These are phyloP conservation scores for Paracentrotus lividus DNA, from an alignment of 53 echinoderm and acorn worm genomes.

Conservation along the genomic window DNA sequence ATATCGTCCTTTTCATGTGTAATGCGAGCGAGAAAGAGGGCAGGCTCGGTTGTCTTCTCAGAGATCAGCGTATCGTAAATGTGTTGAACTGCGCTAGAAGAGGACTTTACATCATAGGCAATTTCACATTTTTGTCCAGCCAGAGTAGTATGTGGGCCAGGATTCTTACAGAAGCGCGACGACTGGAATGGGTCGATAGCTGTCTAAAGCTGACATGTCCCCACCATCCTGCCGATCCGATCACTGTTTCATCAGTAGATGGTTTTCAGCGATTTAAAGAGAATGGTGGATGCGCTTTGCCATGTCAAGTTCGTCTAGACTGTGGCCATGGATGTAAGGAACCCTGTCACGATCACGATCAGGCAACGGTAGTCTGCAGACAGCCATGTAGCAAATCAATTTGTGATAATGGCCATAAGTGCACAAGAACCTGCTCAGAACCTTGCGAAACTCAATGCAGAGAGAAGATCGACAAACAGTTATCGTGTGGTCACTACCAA, in stretches of 20 bases:
- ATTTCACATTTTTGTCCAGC: constrained; percentile 65
- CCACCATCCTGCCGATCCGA: constrained; percentile 33
- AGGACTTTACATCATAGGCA: constrained; percentile 77
- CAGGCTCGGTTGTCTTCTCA: constrained; percentile 71
- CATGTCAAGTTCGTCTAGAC: constrained; percentile 76
- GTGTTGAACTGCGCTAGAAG: constrained; percentile 76
- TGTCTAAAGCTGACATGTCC: constrained; percentile 47
- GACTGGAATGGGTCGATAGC: constrained; percentile 48
- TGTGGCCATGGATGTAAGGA: constrained; percentile 83
- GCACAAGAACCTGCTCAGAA: constrained; percentile 43
- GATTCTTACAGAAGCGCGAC: neutral
- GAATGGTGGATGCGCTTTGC: constrained; percentile 73
- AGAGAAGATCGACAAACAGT: constrained; percentile 57
- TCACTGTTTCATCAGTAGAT: constrained; percentile 25
- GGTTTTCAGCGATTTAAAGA: constrained; percentile 74
- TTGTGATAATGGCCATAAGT: constrained; percentile 65
- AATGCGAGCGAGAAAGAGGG: constrained; percentile 73
- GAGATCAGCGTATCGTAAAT: constrained; percentile 63
- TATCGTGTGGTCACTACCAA: constrained; percentile 72
- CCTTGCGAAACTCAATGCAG: constrained; percentile 71
- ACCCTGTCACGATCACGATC: constrained; percentile 57
- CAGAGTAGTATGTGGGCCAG: constrained; percentile 66
- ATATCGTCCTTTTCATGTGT: constrained; percentile 76
- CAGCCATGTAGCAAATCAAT: constrained; percentile 50
- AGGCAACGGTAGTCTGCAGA: constrained; percentile 37